Base-by-base conservation (phyloP, 2,113 vertebrate genomes). In the Nothoprocta pentlandii region DNA sequence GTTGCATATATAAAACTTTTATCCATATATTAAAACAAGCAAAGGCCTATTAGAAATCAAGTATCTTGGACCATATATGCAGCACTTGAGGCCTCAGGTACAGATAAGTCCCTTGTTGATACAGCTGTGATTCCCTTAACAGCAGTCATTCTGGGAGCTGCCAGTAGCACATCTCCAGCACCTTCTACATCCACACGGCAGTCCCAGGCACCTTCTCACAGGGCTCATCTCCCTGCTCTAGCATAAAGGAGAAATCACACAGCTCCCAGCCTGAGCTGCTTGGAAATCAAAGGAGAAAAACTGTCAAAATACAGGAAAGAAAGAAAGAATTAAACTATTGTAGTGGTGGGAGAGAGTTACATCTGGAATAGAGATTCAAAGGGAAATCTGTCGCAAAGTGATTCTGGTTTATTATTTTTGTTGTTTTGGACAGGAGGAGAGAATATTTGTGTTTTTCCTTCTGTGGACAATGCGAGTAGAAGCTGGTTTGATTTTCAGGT, bases 91-190 rank as follows among this genome's bases (percentile, higher is more conserved):
- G 46, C 63, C 74, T 89, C 26, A 85, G 47, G 47, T 36, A 47
- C 20, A 74, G 53, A 58, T 66, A 74, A 83, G 20, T 19, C 10
- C 32, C n/a, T 12, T 77, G 47, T 54, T 80, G 70, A 90, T 63
- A 85, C 26, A 51, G 25, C 62, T 90, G 49, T 23, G 53, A 89
- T 64, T 85, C 64, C 85, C 64, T 87, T 41, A 67, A 17, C 42
- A 47, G 3, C 12, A 96, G 26, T 86, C 62, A 56, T 96, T 88
- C 76, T 39, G 7, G 7, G 22, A 7, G 25, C 46, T 85, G 44
- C 14, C 81, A 92, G 47, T 89, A 93, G 26, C 70, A 86, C 3
- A 2, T 73, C 69, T 86, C 87, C 81, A 90, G 86, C 58, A 86
- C 23, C 46, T 92, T 94, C 49, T 36, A 47, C 9, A 67, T 8